phyloP scores from a whole-genome alignment of 2,888 invertebrate genomes.

The Masnerella sp. region DNA sequence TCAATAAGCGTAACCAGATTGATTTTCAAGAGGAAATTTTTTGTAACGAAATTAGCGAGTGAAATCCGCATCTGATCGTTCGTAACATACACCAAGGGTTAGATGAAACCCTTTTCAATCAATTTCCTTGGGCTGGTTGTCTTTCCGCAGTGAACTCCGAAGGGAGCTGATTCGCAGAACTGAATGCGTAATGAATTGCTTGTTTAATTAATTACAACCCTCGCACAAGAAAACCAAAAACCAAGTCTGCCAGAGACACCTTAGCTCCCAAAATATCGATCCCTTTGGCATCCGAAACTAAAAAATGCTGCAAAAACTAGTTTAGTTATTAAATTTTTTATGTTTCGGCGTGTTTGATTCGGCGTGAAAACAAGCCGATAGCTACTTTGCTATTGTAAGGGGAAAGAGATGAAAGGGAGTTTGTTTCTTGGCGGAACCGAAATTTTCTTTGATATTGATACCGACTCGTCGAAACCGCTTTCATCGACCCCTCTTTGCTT shows the following conservation, averaged over 20 bases:
- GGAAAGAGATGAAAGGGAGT: slow-evolving; percentile 54
- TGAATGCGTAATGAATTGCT: slow-evolving; percentile 84
- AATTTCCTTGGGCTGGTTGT: slow-evolving; percentile 74
- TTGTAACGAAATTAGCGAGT: slow-evolving; percentile 34
- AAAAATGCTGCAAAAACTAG: background rate
- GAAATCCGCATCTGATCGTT: slow-evolving; percentile 57
- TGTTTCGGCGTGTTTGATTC: slow-evolving; percentile 23
- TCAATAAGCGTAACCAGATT: no score
- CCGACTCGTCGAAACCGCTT: slow-evolving; percentile 53
- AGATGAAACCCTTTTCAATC: slow-evolving; percentile 73
- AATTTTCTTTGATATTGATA: slow-evolving; percentile 57
- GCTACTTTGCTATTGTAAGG: slow-evolving; percentile 36
- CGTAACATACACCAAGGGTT: slow-evolving; percentile 59
- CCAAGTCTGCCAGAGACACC: slow-evolving; percentile 67
- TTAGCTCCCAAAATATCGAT: slow-evolving; percentile 64
- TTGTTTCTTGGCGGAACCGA: slow-evolving; percentile 47
- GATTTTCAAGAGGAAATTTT: slow-evolving; percentile 9
- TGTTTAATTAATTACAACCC: slow-evolving; percentile 86
- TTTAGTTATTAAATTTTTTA: slow-evolving; percentile 32
- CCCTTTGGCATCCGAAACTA: no score
- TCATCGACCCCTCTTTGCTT: slow-evolving; percentile 47
- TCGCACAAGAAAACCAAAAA: slow-evolving; percentile 66
- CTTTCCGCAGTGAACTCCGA: slow-evolving; percentile 71
- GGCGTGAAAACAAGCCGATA: slow-evolving; percentile 48
- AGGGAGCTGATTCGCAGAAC: slow-evolving; percentile 55